phyloP scores from a whole-genome alignment of 2,113 vertebrate species.

The Gymnocephalus cernua region DNA sequence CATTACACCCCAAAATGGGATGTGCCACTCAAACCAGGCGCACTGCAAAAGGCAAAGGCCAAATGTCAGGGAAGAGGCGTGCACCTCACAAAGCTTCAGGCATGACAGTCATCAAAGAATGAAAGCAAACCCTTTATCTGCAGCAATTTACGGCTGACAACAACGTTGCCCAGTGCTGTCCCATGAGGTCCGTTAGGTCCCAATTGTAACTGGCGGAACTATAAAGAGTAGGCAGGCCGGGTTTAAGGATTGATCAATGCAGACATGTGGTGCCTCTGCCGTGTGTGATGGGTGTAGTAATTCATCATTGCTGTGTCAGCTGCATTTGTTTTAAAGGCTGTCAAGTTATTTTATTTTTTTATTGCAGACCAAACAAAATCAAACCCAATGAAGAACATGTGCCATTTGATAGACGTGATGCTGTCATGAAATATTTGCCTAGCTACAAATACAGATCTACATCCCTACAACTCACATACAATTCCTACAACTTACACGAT shows the following conservation, averaged over 20 bases:
- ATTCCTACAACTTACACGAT: neutral
- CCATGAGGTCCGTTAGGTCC: slow-evolving; percentile 39
- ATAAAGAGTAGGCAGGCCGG: slow-evolving; percentile 20
- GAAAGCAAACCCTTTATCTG: slow-evolving; percentile 28
- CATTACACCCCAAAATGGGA: neutral
- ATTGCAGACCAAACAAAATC: slow-evolving; percentile 13
- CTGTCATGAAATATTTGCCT: neutral
- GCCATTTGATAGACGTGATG: neutral
- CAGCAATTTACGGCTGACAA: slow-evolving; percentile 54
- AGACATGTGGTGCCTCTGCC: slow-evolving; percentile 56
- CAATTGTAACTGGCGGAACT: slow-evolving; percentile 38
- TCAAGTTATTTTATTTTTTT: slow-evolving; percentile 40
- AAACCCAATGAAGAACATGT: slow-evolving; percentile 14
- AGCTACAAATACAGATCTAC: neutral
- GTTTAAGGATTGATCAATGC: slow-evolving; percentile 48
- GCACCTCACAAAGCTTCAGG: slow-evolving; percentile 31
- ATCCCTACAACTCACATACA: neutral
- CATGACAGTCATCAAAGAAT: slow-evolving; percentile 20
- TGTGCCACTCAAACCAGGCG: neutral
- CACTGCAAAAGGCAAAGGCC: slow-evolving; percentile 30
- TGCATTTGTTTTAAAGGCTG: slow-evolving; percentile 35
- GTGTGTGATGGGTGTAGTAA: slow-evolving; percentile 32
- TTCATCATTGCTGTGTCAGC: slow-evolving; percentile 28
- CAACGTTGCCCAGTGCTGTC: slow-evolving; percentile 21
- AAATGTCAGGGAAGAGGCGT: slow-evolving; percentile 46